Evolutionary conservation across 2,888 invertebrate genomes (phyloP).

Genomic region (Nephrocerus scutellatus): DNA sequence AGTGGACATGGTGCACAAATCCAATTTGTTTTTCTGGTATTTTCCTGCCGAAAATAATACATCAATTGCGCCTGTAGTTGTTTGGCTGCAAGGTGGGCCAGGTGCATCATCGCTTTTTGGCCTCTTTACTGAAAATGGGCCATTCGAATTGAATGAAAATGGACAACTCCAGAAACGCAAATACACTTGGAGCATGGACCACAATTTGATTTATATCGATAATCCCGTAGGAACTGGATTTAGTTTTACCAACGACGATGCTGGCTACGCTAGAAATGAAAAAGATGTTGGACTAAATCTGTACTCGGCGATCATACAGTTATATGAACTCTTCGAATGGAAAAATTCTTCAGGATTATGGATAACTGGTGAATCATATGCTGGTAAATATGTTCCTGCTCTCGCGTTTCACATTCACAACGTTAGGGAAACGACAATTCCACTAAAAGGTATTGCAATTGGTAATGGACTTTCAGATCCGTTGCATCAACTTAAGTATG

Average conservation of each 20-base stretch:
- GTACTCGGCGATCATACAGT: conserved; percentile 69
- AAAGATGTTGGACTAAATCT: conserved; percentile 73
- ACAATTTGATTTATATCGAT: conserved; percentile 79
- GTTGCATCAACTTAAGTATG: conserved; percentile 66
- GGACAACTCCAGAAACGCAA: conserved; percentile 53
- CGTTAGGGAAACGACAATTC: conserved; percentile 41
- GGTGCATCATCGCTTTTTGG: conserved; percentile 74
- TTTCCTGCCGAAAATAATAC: conserved; percentile 61
- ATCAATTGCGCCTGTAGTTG: conserved; percentile 60
- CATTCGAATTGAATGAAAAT: conserved; percentile 53
- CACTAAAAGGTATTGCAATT: conserved; percentile 52
- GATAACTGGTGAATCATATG: conserved; percentile 85
- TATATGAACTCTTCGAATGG: conserved; percentile 76
- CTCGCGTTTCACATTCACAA: conserved; percentile 56
- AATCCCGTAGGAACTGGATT: conserved; percentile 91
- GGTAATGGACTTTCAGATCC: conserved; percentile 79
- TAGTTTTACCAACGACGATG: conserved; percentile 72
- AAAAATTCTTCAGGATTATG: conserved; percentile 70
- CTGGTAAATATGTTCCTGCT: conserved; percentile 71
- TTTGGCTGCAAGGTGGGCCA: conserved; percentile 85
- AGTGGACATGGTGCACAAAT: conserved; percentile 67
- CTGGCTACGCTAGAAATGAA: conserved; percentile 73
- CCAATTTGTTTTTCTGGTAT: conserved; percentile 89
- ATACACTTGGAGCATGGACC: conserved; percentile 72
- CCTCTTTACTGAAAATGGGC: conserved; percentile 78